These are phyloP conservation scores for Ochropleura leucogaster DNA, from an alignment of 2,888 invertebrate species.

Conservation along the genomic window DNA sequence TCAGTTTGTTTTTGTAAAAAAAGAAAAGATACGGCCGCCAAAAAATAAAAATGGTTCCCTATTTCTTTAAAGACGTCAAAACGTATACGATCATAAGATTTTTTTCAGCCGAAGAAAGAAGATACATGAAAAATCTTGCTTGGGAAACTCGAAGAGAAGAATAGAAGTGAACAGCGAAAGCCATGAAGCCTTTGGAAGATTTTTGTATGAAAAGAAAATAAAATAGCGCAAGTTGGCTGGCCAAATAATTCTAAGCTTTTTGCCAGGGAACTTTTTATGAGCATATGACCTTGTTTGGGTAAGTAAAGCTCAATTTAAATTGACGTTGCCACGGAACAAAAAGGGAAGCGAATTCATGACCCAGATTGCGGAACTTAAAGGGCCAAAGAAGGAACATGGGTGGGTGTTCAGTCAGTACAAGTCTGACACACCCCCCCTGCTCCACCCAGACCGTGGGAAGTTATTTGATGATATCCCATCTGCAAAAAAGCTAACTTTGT, in stretches of 20 bases:
- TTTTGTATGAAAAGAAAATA: too few species aligned
- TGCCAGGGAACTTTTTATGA: background rate
- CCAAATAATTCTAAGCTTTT: too few species aligned
- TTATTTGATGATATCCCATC: too few species aligned
- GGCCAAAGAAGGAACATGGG: too few species aligned
- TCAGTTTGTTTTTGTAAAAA: slow-evolving; percentile 80
- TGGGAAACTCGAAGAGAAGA: background rate
- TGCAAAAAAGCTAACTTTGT: too few species aligned
- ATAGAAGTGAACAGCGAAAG: too few species aligned
- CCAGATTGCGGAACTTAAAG: too few species aligned
- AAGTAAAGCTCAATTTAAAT: background rate
- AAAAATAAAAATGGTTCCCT: slow-evolving; percentile 76
- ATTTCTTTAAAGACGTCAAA: slow-evolving; percentile 71
- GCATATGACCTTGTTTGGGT: background rate
- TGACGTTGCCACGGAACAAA: background rate
- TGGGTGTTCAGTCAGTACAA: too few species aligned
- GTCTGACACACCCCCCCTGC: too few species aligned
- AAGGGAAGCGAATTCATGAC: too few species aligned
- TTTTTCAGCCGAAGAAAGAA: slow-evolving; percentile 43
- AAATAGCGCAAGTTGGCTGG: too few species aligned
- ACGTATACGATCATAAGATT: slow-evolving; percentile 39
- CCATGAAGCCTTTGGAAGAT: background rate
- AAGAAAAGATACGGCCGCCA: slow-evolving; percentile 81
- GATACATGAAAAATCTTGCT: background rate
- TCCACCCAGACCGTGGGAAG: too few species aligned